These are phyloP conservation scores for Conops quadrifasciatus DNA, from an alignment of 2,888 invertebrate species.

Conservation along the genomic window DNA sequence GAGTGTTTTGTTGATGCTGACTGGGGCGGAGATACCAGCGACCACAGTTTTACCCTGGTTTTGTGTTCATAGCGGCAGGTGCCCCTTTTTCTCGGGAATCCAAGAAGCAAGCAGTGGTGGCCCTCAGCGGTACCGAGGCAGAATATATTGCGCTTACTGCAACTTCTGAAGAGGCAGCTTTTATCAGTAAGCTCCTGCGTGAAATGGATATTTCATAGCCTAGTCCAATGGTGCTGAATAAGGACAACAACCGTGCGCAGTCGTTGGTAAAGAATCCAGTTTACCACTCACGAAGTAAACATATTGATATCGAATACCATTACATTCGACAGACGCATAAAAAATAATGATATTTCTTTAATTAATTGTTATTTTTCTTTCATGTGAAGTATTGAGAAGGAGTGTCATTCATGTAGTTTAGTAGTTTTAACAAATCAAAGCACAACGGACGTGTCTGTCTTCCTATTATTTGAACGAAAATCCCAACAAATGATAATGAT, in stretches of 20 bases:
- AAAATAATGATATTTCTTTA: slow-evolving; percentile 18
- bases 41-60: slow-evolving; percentile 32
- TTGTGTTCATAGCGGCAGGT: slow-evolving; percentile 38
- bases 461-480: no score
- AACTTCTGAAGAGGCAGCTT: slow-evolving; percentile 17
- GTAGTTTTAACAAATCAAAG: no score
- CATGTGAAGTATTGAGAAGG: no score
- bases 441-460: no score
- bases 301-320: slow-evolving; percentile 36
- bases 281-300: slow-evolving; percentile 35
- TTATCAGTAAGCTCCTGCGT: slow-evolving; percentile 25
- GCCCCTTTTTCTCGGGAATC: slow-evolving; percentile 29
- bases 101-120: slow-evolving; percentile 33
- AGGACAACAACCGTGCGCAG: slow-evolving; percentile 30
- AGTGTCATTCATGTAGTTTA: no score
- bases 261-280: slow-evolving; percentile 21
- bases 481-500: no score
- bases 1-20: slow-evolving; percentile 43
- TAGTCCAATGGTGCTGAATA: slow-evolving; percentile 10
- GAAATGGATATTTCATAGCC: slow-evolving; percentile 17
- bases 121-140: slow-evolving; percentile 18
- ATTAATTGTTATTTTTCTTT: no score
- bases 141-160: neutral
- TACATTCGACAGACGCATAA: slow-evolving; percentile 24
- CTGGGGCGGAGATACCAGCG: slow-evolving; percentile 41